Conservation (phyloP, 2,113 vertebrate species). For the Condylura cristata region DNA sequence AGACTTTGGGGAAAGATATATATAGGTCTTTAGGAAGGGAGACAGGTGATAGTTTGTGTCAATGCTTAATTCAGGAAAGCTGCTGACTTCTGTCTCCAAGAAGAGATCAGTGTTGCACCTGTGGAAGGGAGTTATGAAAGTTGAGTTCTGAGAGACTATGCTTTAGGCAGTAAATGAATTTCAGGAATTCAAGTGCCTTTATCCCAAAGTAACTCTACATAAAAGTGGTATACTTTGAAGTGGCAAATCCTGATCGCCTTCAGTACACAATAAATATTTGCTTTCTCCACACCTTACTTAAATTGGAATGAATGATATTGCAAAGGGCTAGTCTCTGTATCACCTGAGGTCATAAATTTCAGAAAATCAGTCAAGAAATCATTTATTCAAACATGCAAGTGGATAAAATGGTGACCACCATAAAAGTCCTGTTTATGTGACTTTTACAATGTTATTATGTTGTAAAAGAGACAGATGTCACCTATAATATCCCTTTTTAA, state of each 20-base stretch:
- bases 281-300: background rate
- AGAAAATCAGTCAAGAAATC: background rate
- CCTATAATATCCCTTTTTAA: background rate
- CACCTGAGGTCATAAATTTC: background rate
- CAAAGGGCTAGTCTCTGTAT: background rate
- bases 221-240: background rate
- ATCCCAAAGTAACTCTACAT: background rate
- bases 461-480: background rate
- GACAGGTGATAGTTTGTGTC: background rate
- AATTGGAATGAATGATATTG: background rate
- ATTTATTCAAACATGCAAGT: background rate
- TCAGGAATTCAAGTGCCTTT: background rate
- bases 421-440: background rate
- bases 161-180: background rate
- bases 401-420: background rate
- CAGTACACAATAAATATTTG: background rate
- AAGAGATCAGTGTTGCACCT: background rate
- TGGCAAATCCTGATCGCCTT: background rate
- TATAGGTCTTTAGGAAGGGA: background rate
- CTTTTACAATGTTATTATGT: background rate
- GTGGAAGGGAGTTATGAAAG: background rate
- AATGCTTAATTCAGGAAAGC: too few species aligned
- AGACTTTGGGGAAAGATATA: background rate
- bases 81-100: background rate
- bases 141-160: background rate